These are phyloP conservation scores for Eupeodes luniger DNA, from an alignment of 2,888 invertebrate genomes.

Conservation along the genomic window DNA sequence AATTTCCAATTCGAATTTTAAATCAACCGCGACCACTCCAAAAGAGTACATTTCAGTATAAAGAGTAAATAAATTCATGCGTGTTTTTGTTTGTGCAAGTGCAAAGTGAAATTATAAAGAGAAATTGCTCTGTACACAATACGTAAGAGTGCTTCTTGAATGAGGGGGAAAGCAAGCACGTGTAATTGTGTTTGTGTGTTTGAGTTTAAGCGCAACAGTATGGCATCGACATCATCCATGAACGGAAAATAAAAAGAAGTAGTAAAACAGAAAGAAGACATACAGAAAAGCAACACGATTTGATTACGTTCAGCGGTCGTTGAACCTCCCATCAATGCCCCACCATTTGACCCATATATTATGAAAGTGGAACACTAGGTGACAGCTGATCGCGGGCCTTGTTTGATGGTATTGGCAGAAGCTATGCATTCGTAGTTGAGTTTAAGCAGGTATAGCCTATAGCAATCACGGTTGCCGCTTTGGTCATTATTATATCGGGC, in stretches of 20 bases:
- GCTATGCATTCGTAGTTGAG: conserved; percentile 67
- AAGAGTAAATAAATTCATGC: conserved; percentile 5
- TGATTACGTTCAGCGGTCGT: conserved; percentile 78
- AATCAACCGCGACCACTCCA: background rate
- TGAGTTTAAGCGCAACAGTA: conserved; percentile 12
- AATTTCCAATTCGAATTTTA: background rate
- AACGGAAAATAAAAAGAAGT: conserved; percentile 44
- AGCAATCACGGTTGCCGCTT: too few species aligned
- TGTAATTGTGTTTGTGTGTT: conserved; percentile 35
- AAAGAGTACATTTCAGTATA: background rate
- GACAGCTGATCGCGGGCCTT: conserved; percentile 80
- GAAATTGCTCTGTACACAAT: conserved; percentile 5
- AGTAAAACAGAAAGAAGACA: conserved; percentile 59
- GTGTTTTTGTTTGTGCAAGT: conserved; percentile 2
- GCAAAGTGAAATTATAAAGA: conserved; percentile 47
- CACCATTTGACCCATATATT: conserved; percentile 81
- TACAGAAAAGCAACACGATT: conserved; percentile 66
- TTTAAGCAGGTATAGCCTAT: background rate
- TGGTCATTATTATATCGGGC: too few species aligned
- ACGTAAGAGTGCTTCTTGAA: conserved; percentile 24
- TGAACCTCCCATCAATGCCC: conserved; percentile 80
- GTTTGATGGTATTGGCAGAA: conserved; percentile 54
- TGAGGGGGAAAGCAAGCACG: conserved; percentile 51
- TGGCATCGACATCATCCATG: conserved; percentile 9
- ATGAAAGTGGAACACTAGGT: conserved; percentile 82